phyloP scores from a whole-genome alignment of 2,113 vertebrate species.

The Brachirus orientalis region DNA sequence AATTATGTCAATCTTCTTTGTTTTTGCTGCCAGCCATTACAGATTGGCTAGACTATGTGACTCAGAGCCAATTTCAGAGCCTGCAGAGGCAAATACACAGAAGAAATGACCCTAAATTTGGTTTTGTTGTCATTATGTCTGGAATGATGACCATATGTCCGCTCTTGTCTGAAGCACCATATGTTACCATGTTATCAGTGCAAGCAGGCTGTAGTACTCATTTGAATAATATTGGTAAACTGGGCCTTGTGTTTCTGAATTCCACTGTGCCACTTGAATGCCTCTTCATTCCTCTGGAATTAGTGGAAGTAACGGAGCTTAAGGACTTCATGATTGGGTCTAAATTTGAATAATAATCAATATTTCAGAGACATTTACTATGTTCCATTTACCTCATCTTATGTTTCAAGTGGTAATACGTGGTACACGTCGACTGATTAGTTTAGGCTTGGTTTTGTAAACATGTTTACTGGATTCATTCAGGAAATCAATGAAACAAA shows the following conservation, averaged over 20 bases:
- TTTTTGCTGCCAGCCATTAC: slow-evolving; percentile 63
- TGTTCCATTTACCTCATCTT: slow-evolving; percentile 33
- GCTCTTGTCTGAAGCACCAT: slow-evolving; percentile 71
- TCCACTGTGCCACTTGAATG: slow-evolving; percentile 55
- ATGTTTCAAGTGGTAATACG: slow-evolving; percentile 40
- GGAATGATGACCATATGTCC: slow-evolving; percentile 73
- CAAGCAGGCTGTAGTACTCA: slow-evolving; percentile 64
- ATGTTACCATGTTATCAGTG: slow-evolving; percentile 75
- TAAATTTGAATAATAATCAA: slow-evolving; percentile 35
- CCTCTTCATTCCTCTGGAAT: slow-evolving; percentile 48
- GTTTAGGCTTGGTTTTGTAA: slow-evolving; percentile 25
- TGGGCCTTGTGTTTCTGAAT: slow-evolving; percentile 59
- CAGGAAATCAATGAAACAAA: slow-evolving; percentile 41
- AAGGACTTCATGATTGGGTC: slow-evolving; percentile 37
- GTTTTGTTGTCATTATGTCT: slow-evolving; percentile 79
- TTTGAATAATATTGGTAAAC: slow-evolving; percentile 68
- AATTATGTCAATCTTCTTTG: slow-evolving; percentile 67
- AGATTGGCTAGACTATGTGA: slow-evolving; percentile 71
- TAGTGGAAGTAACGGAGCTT: slow-evolving; percentile 38
- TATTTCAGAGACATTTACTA: slow-evolving; percentile 23
- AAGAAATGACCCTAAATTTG: slow-evolving; percentile 73
- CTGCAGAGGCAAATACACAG: slow-evolving; percentile 57
- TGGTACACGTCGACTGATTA: slow-evolving; percentile 31
- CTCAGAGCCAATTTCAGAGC: slow-evolving; percentile 72
- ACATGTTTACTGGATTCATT: slow-evolving; percentile 27